These are phyloP conservation scores for Halichoerus grypus DNA, from an alignment of 2,113 vertebrate genomes.

Conservation along the genomic window DNA sequence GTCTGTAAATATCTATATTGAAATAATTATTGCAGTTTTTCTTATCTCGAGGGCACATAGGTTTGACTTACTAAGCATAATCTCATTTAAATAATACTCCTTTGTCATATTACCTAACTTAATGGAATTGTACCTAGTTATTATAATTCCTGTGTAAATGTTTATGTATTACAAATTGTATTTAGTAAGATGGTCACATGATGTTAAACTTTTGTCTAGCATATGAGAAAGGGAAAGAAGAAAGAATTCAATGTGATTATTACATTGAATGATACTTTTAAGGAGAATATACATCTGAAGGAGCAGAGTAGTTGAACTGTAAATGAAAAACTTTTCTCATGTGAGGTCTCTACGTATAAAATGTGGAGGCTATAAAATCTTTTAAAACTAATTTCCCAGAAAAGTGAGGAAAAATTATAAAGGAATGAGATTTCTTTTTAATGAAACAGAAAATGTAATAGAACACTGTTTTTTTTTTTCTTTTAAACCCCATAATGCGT, in stretches of 20 bases:
- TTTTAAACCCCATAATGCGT: neutral
- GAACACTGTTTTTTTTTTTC: neutral
- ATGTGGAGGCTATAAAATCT: slow-evolving; percentile 16
- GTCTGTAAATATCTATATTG: neutral
- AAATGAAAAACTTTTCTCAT: slow-evolving; percentile 45
- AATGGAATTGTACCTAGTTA: neutral
- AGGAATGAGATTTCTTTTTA: neutral
- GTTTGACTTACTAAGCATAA: neutral
- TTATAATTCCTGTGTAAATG: neutral
- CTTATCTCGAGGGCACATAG: neutral
- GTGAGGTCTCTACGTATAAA: slow-evolving; percentile 20
- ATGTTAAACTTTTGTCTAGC: neutral
- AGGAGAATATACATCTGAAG: neutral
- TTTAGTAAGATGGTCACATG: neutral
- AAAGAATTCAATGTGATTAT: neutral
- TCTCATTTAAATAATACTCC: slow-evolving; percentile 13
- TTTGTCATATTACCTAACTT: neutral
- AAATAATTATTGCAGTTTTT: neutral
- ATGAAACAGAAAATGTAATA: slow-evolving; percentile 45
- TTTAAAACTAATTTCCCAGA: slow-evolving; percentile 39
- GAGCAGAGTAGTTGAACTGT: neutral
- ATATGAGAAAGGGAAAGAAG: neutral
- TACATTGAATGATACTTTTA: neutral
- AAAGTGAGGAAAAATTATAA: slow-evolving; percentile 17
- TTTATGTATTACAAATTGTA: neutral